Evolutionary conservation across 35 echinoderm and acorn worm genomes (phyloP), one percentile per base, ranked within the genome.

Genomic region (Diadema setosum): DNA sequence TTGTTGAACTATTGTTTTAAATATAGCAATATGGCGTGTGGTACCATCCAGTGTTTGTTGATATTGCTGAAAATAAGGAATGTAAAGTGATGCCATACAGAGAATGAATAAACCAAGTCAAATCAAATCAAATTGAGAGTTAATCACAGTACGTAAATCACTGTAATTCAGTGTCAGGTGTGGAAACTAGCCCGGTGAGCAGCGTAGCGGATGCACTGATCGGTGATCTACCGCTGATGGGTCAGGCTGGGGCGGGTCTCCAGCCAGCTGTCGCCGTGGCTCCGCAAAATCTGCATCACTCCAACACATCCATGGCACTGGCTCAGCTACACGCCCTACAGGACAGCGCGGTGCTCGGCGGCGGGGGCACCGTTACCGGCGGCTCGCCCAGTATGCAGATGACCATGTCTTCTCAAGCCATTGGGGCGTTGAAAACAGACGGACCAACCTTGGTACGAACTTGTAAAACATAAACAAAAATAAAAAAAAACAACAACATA

Each of bases 371-470:
- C 3, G 27, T 8, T 33, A 41, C 40, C 27, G 73, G 27, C 24
- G 73, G 35, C 17, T 33, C 73, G 17, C 35, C 35, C 73, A 36
- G 73, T 14, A 78, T 78, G 73, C 73, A 78, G 9, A 21, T 78
- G 73, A 78, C 73, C 73, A 78, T 78, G 73, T 78, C 73, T 14
- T 41, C 73, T n/a, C 73, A 78, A 78, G 40, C 73, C 4, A 78
- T 78, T 0, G 73, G 73, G 0, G 73, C 35, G 25, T 41, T 78
- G 17, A 78, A 78, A 41, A 78, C 39, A 11, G 73, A 78, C 9
- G 73, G 73, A 0, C 73, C 39, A 41, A 23, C 14, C 1, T 24
- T 78, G 73, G 73, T 78, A 78, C 24, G 73, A 52, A 52, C n/a
- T n/a, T n/a, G n/a, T n/a, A n/a, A n/a, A n/a, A n/a, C n/a, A n/a